Conservation (phyloP, 1,140 invertebrate species). For the Magallana ariakensis region DNA sequence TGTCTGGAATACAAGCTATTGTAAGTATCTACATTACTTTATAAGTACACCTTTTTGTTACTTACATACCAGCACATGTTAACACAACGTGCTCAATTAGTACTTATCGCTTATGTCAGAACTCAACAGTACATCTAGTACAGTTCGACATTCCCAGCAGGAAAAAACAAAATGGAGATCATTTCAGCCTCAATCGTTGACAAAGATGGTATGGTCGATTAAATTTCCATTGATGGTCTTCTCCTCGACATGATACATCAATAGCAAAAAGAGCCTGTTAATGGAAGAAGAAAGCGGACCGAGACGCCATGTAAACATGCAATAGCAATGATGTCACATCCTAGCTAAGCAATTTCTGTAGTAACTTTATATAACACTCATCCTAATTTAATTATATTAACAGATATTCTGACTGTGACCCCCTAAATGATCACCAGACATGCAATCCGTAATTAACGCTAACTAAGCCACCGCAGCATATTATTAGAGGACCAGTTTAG, state of each 20-base stretch:
- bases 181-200: not conserved
- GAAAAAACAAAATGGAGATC: not conserved
- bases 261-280: not conserved
- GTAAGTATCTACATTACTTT: conserved; percentile 58
- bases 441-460: conserved; percentile 13
- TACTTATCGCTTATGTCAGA: not conserved
- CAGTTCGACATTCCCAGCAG: not conserved
- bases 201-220: conserved; percentile 23
- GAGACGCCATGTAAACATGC: not conserved
- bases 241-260: conserved; percentile 8
- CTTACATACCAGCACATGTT: not conserved
- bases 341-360: not conserved
- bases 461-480: conserved; percentile 3
- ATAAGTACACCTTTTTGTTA: not conserved
- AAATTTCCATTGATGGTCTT: conserved; percentile 16
- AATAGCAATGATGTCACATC: conserved; percentile 21
- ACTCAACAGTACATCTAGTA: not conserved
- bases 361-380: conserved; percentile 6
- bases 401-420: conserved; percentile 11
- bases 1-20: conserved; percentile 71
- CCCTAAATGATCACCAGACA: conserved; percentile 18
- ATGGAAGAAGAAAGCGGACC: not conserved
- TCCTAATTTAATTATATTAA: conserved; percentile 32
- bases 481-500: conserved; percentile 18
- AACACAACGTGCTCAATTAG: not conserved